Conservation (phyloP, 2,113 vertebrate genomes). For the Oceanodroma tethys region DNA sequence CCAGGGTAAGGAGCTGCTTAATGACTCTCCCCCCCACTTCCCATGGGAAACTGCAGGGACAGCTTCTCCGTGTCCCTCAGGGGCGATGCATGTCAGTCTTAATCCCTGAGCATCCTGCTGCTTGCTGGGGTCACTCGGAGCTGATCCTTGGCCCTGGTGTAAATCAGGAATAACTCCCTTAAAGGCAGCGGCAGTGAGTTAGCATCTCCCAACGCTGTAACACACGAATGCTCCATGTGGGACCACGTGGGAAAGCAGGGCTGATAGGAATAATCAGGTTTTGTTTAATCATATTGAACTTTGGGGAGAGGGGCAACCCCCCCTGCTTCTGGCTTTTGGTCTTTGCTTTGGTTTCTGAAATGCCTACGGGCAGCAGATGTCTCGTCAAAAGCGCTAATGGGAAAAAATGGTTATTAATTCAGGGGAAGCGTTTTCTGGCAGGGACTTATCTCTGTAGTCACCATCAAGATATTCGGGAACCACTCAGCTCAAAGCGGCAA, state of each 20-base stretch:
- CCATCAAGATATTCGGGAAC: neutral
- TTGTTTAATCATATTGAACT: neutral
- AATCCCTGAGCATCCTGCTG: constrained; percentile 7
- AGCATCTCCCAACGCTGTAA: accelerated
- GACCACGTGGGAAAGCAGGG: neutral
- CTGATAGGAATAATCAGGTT: neutral
- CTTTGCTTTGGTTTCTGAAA: neutral
- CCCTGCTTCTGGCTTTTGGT: neutral
- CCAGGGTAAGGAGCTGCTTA: neutral
- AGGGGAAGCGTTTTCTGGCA: neutral
- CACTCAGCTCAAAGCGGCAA: neutral
- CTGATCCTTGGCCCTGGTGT: neutral
- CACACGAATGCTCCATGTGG: accelerated
- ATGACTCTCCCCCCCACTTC: neutral
- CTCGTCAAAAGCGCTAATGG: neutral
- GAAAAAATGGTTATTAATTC: neutral
- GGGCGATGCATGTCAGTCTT: neutral
- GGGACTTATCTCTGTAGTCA: neutral
- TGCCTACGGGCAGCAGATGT: neutral
- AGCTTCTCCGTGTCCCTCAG: constrained; percentile 11
- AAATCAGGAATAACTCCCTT: neutral
- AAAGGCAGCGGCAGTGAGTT: neutral
- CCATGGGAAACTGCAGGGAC: constrained; percentile 5
- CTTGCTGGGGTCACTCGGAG: neutral
- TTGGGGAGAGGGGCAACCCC: neutral